These are phyloP conservation scores for Theretra japonica DNA, from an alignment of 2,888 invertebrate species.

Conservation along the genomic window DNA sequence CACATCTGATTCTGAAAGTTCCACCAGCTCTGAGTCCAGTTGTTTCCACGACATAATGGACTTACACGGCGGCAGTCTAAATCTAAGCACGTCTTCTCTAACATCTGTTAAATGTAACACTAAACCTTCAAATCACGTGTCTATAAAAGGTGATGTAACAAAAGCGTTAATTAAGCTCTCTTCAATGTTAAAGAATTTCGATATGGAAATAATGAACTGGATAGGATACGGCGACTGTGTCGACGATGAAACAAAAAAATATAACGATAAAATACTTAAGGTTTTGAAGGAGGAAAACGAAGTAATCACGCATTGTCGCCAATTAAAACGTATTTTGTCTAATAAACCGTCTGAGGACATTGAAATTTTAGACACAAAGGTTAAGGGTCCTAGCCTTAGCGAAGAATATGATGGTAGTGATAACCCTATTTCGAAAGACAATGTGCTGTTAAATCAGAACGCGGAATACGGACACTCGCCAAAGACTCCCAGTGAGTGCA, in stretches of 20 bases:
- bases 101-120: constrained; percentile 31
- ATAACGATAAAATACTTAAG: constrained; percentile 50
- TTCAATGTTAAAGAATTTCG: constrained; percentile 50
- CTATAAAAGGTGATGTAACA: constrained; percentile 33
- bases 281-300: constrained; percentile 55
- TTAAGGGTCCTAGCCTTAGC: neutral
- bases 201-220: constrained; percentile 60
- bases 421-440: constrained; percentile 17
- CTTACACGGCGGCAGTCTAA: constrained; percentile 36
- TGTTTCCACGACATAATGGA: constrained; percentile 34
- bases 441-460: constrained; percentile 16
- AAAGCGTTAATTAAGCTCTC: constrained; percentile 48
- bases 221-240: constrained; percentile 49
- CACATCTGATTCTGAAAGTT: constrained; percentile 36
- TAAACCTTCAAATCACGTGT: constrained; percentile 28
- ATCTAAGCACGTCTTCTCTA: constrained; percentile 49
- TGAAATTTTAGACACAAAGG: neutral
- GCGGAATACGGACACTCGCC: constrained; percentile 6
- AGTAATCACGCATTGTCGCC: constrained; percentile 49
- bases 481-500: constrained; percentile 11
- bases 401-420: neutral
- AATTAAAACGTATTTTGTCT: constrained; percentile 39
- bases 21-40: constrained; percentile 32
- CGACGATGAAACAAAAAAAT: constrained; percentile 38
- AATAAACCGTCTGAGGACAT: neutral